Base-by-base conservation (phyloP, 2,797 vertebrate genomes). In the Trachops cirrhosus region DNA sequence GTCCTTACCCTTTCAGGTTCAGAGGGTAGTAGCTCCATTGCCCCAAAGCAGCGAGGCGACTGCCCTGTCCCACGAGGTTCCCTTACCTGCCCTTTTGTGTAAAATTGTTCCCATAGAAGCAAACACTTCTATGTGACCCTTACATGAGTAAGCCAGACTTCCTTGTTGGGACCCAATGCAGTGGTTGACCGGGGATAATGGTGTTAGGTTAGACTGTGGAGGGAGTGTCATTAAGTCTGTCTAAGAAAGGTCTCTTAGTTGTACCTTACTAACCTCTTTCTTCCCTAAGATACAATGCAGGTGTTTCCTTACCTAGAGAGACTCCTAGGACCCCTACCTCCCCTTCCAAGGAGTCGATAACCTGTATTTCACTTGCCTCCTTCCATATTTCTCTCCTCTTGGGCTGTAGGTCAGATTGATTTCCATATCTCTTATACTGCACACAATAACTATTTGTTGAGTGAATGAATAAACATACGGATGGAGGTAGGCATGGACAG, bases 21-120 rank as follows among this genome's bases (percentile, higher is more conserved):
- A 9, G 19, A 3, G 4, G 12, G 46, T 57, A 14, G 15, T 26
- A 41, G 32, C 57, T 84, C 26, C 7, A 5, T 2, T 18, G 2
- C 44, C 50, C n/a, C 57, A 4, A 24, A 71, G 37, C 71, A 79
- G 91, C 57, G 71, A 79, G 91, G 24, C 26, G 34, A 57, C 50
- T 3, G 0, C 2, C 1, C 54, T 39, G 3, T 12, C 16, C 29
- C 12, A 1, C 19, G 18, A 19, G 26, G 16, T 11, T 3, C 15
- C 9, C 18, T 21, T 3, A 5, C 7, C 16, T 1, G 21, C 4
- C 10, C 73, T 34, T 68, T 6, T 32, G 2, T 22, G 26, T 48
- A 9, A 15, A n/a, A 11, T 9, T 46, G 48, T 50, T 37, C 29
- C 29, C 2, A 0, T 2, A 37, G 46, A 57, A 59, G 54, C 21